A percentile compares a stretch with the other conserved stretches of the same genome.
Conservation (phyloP, 2,888 invertebrate genomes). For the Asteroscopus sphinx region DNA sequence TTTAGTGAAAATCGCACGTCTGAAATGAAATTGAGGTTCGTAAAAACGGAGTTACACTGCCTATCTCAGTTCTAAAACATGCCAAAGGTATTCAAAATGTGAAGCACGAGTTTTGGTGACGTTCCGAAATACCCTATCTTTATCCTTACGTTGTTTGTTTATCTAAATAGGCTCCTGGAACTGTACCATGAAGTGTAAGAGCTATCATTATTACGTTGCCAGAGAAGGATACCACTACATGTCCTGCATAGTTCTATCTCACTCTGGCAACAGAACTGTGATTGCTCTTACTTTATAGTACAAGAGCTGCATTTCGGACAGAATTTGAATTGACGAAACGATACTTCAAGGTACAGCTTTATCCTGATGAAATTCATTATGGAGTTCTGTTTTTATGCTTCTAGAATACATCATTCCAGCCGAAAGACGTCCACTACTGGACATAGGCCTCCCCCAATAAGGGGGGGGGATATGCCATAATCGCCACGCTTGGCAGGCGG, state of each 20-base stretch:
- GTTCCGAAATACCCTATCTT: constrained; percentile 48
- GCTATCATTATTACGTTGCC: too few relatives aligned
- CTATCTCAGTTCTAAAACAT: constrained; percentile 55
- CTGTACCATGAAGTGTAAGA: too few relatives aligned
- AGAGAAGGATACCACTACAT: too few relatives aligned
- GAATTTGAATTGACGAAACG: constrained; percentile 45
- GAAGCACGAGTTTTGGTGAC: constrained; percentile 56
- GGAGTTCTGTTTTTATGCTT: constrained; percentile 9
- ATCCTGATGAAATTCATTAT: constrained; percentile 39
- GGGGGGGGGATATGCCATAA: too few relatives aligned
- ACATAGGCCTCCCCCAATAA: too few relatives aligned
- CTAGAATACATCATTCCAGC: too few relatives aligned
- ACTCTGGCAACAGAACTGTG: too few relatives aligned
- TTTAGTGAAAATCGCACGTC: constrained; percentile 52
- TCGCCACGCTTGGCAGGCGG: too few relatives aligned
- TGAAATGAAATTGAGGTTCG: constrained; percentile 59
- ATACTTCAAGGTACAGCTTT: constrained; percentile 25
- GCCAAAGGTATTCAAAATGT: constrained; percentile 56
- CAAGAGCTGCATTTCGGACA: constrained; percentile 21
- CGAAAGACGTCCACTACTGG: too few relatives aligned
- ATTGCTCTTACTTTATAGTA: too few relatives aligned
- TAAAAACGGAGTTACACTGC: constrained; percentile 49
- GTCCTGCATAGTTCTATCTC: too few relatives aligned
- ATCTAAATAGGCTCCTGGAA: constrained; percentile 36
- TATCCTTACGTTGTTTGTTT: constrained; percentile 56